Evolutionary conservation across 1,140 invertebrate genomes (phyloP), one percentile per base, ranked within the genome.

Genomic region (Hyles vespertilio): DNA sequence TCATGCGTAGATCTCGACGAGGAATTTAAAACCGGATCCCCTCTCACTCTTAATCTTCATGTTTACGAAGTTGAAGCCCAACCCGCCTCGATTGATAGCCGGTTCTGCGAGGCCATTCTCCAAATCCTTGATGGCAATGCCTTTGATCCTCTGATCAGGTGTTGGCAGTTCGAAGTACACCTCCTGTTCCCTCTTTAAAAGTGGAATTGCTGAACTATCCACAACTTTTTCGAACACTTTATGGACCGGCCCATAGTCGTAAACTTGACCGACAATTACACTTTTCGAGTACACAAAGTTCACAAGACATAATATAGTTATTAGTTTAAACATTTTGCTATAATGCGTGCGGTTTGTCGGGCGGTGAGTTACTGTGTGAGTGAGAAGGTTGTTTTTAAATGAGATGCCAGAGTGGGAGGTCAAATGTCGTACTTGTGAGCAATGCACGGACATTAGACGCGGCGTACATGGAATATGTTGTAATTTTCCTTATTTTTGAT

Each of bases 131-230:
- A 75, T 69, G 12, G 70, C 77, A 33, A 86, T 80, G 0, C 87
- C 89, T 55, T 88, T 89, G 7, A 89, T 89, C 58, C 82, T 84
- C 69, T 77, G 77, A 43, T 83, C 80, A 58, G 73, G 72, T 46
- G 76, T 58, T 49, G 81, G 80, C 43, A 84, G 87, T 34, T 84
- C 77, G 55, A 87, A 84, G 40, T 77, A 72, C 0, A 82, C 53
- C 49, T 86, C 75, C 48, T 88, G 63, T 45, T 78, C 69, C 9
- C 78, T 55, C 62, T 81, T 81, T 1, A 83, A 36, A 0, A 82
- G 46, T 0, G 77, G 76, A 50, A 86, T 77, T 3, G 58, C 67
- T 2, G 56, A 59, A 0, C 72, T 6, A 64, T 84, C 77, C 0
- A 81, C 59, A 3, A 52, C 57, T 47, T 77, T 75, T 1, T 84